Evolutionary conservation across 2,113 vertebrate genomes (phyloP).

Genomic region (Dipodomys spectabilis): DNA sequence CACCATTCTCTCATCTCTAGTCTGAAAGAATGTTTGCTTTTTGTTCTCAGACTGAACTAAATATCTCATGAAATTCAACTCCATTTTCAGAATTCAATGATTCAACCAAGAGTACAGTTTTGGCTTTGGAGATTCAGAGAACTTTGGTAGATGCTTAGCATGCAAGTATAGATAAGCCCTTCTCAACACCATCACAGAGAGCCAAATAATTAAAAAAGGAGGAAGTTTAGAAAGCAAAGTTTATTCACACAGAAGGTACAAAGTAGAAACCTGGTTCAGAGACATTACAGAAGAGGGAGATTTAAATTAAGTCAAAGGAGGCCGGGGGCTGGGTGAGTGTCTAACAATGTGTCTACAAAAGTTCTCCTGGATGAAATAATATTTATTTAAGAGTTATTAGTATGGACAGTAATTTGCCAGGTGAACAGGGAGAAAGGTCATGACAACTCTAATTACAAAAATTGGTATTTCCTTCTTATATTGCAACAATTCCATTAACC

Average conservation of each 20-base stretch:
- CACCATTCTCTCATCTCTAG: not conserved
- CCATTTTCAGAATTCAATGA: not conserved
- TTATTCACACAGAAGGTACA: not conserved
- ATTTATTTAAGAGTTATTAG: not conserved
- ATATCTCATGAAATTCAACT: not conserved
- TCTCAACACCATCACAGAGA: not conserved
- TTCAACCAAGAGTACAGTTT: not conserved
- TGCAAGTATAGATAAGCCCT: not conserved
- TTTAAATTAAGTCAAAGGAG: not conserved
- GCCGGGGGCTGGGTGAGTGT: accelerated
- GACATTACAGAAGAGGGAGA: not conserved
- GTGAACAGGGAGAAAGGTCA: not conserved
- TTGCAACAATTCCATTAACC: not conserved
- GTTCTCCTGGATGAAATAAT: not conserved
- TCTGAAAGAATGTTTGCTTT: not conserved
- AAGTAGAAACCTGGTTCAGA: not conserved
- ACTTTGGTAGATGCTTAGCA: not conserved
- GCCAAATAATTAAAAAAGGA: not conserved
- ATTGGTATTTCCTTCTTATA: not conserved
- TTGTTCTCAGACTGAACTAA: not conserved
- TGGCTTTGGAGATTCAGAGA: not conserved
- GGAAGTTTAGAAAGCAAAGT: not conserved
- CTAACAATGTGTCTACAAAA: too few relatives aligned
- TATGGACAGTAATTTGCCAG: not conserved
- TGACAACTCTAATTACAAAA: not conserved